Evolutionary conservation across 2,113 vertebrate species (phyloP), one percentile per base, ranked within the genome.

Genomic region (Triplophysa tibetana): DNA sequence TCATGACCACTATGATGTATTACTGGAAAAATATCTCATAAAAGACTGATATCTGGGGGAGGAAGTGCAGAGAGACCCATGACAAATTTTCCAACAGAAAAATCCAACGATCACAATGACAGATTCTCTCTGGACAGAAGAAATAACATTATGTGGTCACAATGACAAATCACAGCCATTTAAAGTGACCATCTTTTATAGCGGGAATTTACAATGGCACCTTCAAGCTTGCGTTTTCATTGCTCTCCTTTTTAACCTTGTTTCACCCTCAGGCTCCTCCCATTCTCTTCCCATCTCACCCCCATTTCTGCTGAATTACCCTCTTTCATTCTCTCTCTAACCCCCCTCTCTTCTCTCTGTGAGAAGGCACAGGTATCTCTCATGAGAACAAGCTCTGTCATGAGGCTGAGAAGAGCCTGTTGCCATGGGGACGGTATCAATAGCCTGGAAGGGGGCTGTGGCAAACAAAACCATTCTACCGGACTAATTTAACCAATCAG

Each of bases 401-500:
- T 86, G 82, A 83, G 83, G 88, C 87, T 81, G 82, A 86, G 88
- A 90, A 86, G 90, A 93, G 90, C 86, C 86, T 89, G 92, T 93
- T 93, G 91, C 91, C 89, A 93, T 93, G 92, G 92, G 90, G 90
- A 93, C 87, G 88, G 88, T 81, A 45, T 90, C 87, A 91, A 91
- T 90, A 86, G 91, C 85, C 85, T 88, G 82, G 88, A 88, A 88
- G 88, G 88, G 82, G 86, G 88, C 63, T 54, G 58, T 64, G 75
- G 69, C 52, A 77, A 70, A 78, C 38, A 72, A 78, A 78, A 33
- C 38, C 76, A 60, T 84, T 84, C 41, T 75, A 79, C 69, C 24
- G 17, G 56, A 58, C 65, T 61, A 69, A 79, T 75, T 54, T 43
- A 81, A 23, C 52, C 80, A 79, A 79, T 75, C 66, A 84, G 66